Conservation (phyloP, 2,888 invertebrate species). For the Adelognathus sp. region DNA sequence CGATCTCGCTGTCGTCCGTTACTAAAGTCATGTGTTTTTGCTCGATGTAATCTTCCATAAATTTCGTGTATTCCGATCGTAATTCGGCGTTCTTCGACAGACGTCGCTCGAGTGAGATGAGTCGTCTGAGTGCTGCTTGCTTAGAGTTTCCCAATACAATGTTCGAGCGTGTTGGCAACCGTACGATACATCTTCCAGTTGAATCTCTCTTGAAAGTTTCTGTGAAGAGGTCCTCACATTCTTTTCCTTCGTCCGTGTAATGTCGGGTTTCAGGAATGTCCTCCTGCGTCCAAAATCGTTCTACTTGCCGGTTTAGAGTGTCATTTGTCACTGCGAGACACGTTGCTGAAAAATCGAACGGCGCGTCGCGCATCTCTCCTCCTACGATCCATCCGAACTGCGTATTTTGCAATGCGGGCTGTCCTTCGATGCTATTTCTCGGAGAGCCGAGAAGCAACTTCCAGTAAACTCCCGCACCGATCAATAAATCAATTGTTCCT, state of each 20-base stretch:
- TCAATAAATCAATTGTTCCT: slow-evolving; percentile 20
- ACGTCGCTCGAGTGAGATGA: slow-evolving; percentile 56
- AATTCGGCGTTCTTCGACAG: too few relatives aligned
- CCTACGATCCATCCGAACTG: slow-evolving; percentile 56
- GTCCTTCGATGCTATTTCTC: background rate
- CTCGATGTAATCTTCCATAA: too few relatives aligned
- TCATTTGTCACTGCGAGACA: slow-evolving; percentile 5
- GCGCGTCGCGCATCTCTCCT: slow-evolving; percentile 25
- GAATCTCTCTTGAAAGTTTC: slow-evolving; percentile 39
- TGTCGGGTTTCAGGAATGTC: slow-evolving; percentile 22
- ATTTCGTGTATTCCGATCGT: too few relatives aligned
- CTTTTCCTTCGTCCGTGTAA: slow-evolving; percentile 48
- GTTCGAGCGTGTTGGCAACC: slow-evolving; percentile 38
- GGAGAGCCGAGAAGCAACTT: slow-evolving; percentile 1
- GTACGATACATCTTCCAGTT: slow-evolving; percentile 55
- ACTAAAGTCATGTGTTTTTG: too few relatives aligned
- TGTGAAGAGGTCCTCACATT: slow-evolving; percentile 59
- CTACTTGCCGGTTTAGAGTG: slow-evolving; percentile 26
- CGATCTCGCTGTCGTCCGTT: too few relatives aligned
- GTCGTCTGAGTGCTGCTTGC: slow-evolving; percentile 47
- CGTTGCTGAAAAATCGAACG: background rate
- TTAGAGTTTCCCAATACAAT: slow-evolving; percentile 56
- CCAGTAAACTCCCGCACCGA: slow-evolving; percentile 42
- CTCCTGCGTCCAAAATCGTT: slow-evolving; percentile 63
- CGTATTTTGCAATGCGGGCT: slow-evolving; percentile 53